Conservation (phyloP, 1,140 invertebrate species). For the Neomicropteryx cornuta region DNA sequence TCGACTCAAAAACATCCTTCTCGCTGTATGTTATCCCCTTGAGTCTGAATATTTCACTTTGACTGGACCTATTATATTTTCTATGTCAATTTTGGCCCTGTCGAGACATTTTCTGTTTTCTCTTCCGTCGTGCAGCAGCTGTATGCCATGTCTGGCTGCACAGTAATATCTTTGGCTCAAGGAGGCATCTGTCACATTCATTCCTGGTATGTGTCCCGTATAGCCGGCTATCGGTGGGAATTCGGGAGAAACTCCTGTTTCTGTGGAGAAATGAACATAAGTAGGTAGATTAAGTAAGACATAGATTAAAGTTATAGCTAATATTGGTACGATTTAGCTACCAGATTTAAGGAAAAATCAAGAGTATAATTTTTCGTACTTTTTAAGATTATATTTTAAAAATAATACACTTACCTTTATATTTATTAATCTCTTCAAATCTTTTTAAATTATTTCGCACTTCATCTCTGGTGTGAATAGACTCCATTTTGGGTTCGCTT, state of each 20-base stretch:
- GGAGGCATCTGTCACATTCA: constrained; percentile 51
- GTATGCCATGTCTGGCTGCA: constrained; percentile 51
- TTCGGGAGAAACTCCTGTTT: too few species aligned
- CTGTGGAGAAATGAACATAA: too few species aligned
- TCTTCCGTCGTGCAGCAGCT: constrained; percentile 45
- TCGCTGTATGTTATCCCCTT: constrained; percentile 42
- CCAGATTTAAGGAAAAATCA: too few species aligned
- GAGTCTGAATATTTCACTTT: constrained; percentile 35
- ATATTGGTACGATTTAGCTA: too few species aligned
- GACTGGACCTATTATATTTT: constrained; percentile 27
- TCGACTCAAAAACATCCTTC: constrained; percentile 39
- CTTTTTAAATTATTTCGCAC: constrained; percentile 33
- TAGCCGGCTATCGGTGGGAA: constrained; percentile 60
- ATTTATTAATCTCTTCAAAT: constrained; percentile 39
- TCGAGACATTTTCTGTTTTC: constrained; percentile 34
- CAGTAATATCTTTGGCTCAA: constrained; percentile 55
- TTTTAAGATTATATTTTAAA: too few species aligned
- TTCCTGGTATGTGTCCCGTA: constrained; percentile 58
- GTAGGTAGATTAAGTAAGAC: too few species aligned
- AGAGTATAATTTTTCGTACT: too few species aligned
- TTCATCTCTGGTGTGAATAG: constrained; percentile 39
- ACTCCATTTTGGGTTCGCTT: constrained; percentile 42
- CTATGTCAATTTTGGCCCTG: constrained; percentile 27
- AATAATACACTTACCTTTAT: constrained; percentile 37
- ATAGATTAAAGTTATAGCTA: too few species aligned